A percentile compares a stretch with the other conserved stretches of the same genome.
phyloP scores from a whole-genome alignment of 2,888 invertebrate species.

The Panzeria rudis region DNA sequence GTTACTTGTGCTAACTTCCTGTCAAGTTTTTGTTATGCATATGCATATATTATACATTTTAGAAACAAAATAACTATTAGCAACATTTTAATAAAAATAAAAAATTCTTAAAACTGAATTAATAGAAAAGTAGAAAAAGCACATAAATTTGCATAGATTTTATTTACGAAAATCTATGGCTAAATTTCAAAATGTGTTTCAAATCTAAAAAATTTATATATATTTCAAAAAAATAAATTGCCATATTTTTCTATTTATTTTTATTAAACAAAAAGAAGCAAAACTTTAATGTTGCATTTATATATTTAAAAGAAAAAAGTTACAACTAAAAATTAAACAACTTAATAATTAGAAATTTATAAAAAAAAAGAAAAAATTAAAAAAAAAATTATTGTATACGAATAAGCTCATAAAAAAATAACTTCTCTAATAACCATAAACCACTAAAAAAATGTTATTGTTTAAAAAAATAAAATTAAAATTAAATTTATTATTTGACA shows the following conservation, averaged over 20 bases:
- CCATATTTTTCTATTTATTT: constrained; percentile 74
- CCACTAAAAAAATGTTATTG: constrained; percentile 67
- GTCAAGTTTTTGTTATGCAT: too few species aligned
- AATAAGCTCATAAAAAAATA: constrained; percentile 73
- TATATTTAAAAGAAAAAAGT: constrained; percentile 55
- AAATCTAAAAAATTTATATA: constrained; percentile 45
- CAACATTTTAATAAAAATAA: constrained; percentile 62
- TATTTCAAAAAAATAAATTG: constrained; percentile 69
- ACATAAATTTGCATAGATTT: constrained; percentile 81
- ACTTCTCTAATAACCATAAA: constrained; percentile 49
- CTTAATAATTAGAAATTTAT: constrained; percentile 60
- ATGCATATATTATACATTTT: background rate
- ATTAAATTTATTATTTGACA: constrained; percentile 43
- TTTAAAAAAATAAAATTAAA: constrained; percentile 40
- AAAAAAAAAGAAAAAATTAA: constrained; percentile 60
- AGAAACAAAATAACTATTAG: constrained; percentile 49
- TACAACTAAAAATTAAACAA: constrained; percentile 59
- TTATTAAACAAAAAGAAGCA: constrained; percentile 70
- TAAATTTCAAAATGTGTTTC: constrained; percentile 79
- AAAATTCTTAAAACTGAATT: constrained; percentile 43
- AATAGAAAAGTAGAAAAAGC: constrained; percentile 49
- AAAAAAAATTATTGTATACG: constrained; percentile 74
- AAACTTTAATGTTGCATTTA: constrained; percentile 76
- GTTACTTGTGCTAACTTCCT: too few species aligned
- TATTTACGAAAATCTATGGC: constrained; percentile 81